A percentile compares a stretch with the other conserved stretches of the same genome.
phyloP scores from a whole-genome alignment of 1,140 invertebrate species.

The Lasioglossum baleicum region DNA sequence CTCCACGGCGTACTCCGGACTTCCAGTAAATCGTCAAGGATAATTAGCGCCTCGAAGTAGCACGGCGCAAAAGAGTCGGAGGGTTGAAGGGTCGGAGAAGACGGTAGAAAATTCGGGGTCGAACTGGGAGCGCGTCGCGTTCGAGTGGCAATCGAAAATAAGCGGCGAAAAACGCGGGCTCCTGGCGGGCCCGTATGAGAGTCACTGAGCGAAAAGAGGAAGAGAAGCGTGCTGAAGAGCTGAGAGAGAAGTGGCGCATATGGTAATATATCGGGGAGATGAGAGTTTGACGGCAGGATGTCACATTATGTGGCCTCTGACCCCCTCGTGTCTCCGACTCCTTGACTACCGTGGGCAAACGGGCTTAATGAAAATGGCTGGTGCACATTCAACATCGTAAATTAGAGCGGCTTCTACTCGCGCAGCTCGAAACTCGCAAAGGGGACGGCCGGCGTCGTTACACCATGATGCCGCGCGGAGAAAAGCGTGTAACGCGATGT shows the following conservation, averaged over 20 bases:
- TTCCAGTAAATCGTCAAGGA: too few relatives aligned
- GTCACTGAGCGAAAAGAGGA: constrained; percentile 48
- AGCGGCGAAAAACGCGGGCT: too few relatives aligned
- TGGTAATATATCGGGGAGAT: constrained; percentile 67
- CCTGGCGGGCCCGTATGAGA: constrained; percentile 36
- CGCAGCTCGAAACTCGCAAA: constrained; percentile 2
- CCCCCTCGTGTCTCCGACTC: constrained; percentile 64
- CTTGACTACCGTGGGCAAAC: constrained; percentile 54
- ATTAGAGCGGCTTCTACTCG: constrained; percentile 51
- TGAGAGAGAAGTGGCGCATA: constrained; percentile 50
- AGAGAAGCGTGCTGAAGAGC: constrained; percentile 44
- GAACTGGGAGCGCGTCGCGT: too few relatives aligned
- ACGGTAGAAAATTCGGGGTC: too few relatives aligned
- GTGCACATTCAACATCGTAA: constrained; percentile 64
- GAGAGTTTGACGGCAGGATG: constrained; percentile 72
- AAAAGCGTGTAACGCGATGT: constrained; percentile 40
- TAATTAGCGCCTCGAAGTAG: too few relatives aligned
- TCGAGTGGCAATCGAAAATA: too few relatives aligned
- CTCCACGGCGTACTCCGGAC: too few relatives aligned
- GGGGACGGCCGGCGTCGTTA: constrained; percentile 42
- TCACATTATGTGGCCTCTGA: constrained; percentile 74
- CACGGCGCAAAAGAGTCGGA: too few relatives aligned
- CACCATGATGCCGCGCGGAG: constrained; percentile 35
- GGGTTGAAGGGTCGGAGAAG: too few relatives aligned
- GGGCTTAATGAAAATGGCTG: constrained; percentile 71